A percentile compares a stretch with the other conserved stretches of the same genome.
These are phyloP conservation scores for Ormyrus thymus DNA, from an alignment of 2,888 invertebrate genomes.

Conservation along the genomic window DNA sequence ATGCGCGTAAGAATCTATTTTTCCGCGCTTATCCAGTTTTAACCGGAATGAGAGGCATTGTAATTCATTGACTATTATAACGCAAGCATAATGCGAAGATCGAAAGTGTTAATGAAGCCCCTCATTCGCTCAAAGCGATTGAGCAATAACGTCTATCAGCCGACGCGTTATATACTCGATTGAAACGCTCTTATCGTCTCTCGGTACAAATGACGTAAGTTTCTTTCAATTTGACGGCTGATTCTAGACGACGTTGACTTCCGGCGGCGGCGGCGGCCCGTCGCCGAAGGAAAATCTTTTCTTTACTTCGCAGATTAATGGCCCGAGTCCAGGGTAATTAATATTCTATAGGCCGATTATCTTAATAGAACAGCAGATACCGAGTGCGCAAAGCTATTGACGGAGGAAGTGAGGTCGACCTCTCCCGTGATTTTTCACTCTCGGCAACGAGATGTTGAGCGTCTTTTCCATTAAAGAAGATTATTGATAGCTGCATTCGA, in stretches of 20 bases:
- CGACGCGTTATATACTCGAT: slow-evolving; percentile 7
- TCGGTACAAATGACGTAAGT: slow-evolving; percentile 45
- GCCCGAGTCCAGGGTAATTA: slow-evolving; percentile 38
- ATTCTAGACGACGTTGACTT: slow-evolving; percentile 34
- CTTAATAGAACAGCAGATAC: slow-evolving; percentile 47
- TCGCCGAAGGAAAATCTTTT: slow-evolving; percentile 23
- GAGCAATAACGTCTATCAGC: slow-evolving; percentile 15
- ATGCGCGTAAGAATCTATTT: neutral
- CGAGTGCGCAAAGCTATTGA: slow-evolving; percentile 71
- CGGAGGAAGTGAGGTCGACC: slow-evolving; percentile 75
- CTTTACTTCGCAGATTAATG: neutral
- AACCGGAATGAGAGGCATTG: slow-evolving; percentile 29
- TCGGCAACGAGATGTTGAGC: slow-evolving; percentile 7
- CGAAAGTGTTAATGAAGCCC: slow-evolving; percentile 19
- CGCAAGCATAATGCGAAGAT: neutral
- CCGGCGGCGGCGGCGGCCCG: slow-evolving; percentile 40
- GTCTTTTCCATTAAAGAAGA: slow-evolving; percentile 36
- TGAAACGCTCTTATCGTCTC: slow-evolving; percentile 13
- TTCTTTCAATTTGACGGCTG: slow-evolving; percentile 54
- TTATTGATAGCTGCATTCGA: slow-evolving; percentile 31
- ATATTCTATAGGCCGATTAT: slow-evolving; percentile 26
- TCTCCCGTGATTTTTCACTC: slow-evolving; percentile 54
- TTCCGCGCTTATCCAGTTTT: slow-evolving; percentile 1
- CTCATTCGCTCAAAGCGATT: slow-evolving; percentile 9
- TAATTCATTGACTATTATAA: slow-evolving; percentile 47